Percentiles rank a stretch among this genome's conserved stretches.
Evolutionary conservation across 2,888 invertebrate species (phyloP).

Genomic region (Sinhomidia bicolor): DNA sequence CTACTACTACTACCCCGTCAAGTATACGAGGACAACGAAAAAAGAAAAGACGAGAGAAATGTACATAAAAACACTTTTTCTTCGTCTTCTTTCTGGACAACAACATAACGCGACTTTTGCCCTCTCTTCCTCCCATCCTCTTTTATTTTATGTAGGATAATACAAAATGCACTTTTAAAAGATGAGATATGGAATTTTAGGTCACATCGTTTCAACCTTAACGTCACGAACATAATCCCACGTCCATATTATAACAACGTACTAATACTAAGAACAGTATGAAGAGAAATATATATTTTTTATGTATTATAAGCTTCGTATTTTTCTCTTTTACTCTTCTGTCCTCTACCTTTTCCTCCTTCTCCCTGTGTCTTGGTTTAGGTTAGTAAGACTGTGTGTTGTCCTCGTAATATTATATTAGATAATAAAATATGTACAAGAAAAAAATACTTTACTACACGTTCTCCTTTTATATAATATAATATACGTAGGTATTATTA

Average conservation of each 20-base stretch:
- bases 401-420: constrained; percentile 37
- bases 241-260: constrained; percentile 21
- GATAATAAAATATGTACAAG: constrained; percentile 41
- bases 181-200: constrained; percentile 65
- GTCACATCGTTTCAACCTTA: constrained; percentile 66
- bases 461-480: too few relatives aligned
- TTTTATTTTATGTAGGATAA: constrained; percentile 22
- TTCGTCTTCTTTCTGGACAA: too few relatives aligned
- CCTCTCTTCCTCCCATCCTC: constrained; percentile 26
- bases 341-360: not conserved
- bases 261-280: constrained; percentile 20
- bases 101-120: constrained; percentile 63
- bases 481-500: too few relatives aligned
- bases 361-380: not conserved
- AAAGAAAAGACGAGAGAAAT: not conserved
- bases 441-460: constrained; percentile 32
- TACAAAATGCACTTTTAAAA: constrained; percentile 54
- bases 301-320: too few relatives aligned
- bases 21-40: not conserved
- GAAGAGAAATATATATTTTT: too few relatives aligned
- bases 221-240: constrained; percentile 62
- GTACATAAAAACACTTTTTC: too few relatives aligned
- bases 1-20: too few relatives aligned
- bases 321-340: constrained; percentile 16
- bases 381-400: too few relatives aligned